A percentile compares a stretch with the other conserved stretches of the same genome.
These are phyloP conservation scores for Exephanes ischioxanthus DNA, from an alignment of 2,888 invertebrate genomes.

Conservation along the genomic window DNA sequence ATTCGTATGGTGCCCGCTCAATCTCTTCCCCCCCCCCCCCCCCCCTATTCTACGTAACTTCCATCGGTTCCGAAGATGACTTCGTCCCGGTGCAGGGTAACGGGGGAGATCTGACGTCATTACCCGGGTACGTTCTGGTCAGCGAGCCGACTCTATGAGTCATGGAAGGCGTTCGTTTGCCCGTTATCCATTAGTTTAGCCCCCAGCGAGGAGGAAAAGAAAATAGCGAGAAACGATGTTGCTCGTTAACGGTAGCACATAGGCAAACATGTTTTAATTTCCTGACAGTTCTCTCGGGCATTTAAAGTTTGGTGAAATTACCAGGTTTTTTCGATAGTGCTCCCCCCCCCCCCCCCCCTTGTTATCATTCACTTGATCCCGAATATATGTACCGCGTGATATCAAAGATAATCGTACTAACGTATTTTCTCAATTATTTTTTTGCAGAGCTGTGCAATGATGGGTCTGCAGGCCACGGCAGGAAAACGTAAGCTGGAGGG, in stretches of 20 bases:
- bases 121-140: constrained; percentile 75
- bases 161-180: constrained; percentile 71
- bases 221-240: background rate
- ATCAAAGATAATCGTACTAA: background rate
- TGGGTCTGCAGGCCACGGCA: constrained; percentile 91
- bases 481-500: constrained; percentile 89
- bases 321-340: too few species aligned
- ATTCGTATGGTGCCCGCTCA: constrained; percentile 74
- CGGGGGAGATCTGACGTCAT: constrained; percentile 82
- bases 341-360: too few species aligned
- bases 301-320: too few species aligned
- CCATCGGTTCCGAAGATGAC: constrained; percentile 80
- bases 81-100: constrained; percentile 74
- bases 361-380: background rate
- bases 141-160: constrained; percentile 83
- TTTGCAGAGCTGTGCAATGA: constrained; percentile 89
- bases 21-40: constrained; percentile 31
- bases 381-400: background rate
- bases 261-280: too few species aligned
- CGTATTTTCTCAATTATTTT: constrained; percentile 19
- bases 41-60: constrained; percentile 47
- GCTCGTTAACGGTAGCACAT: background rate
- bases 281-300: too few species aligned
- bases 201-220: background rate
- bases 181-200: background rate